Percentiles rank a stretch among this genome's conserved stretches.
These are phyloP conservation scores for Sebastiscus tertius DNA, from an alignment of 2,797 vertebrate species.

Conservation along the genomic window DNA sequence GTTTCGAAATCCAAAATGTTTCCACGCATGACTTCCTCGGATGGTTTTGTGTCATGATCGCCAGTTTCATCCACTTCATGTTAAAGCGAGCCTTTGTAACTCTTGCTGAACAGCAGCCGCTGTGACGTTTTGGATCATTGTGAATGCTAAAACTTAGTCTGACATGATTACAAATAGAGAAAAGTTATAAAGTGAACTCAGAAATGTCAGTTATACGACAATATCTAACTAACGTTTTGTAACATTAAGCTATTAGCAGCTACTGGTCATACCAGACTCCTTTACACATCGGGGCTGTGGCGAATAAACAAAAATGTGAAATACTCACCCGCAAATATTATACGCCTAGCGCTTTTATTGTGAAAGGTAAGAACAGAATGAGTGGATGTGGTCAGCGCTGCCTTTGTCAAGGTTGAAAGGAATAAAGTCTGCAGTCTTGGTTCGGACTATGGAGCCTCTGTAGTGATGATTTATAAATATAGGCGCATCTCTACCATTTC, in stretches of 20 bases:
- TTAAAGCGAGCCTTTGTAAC: background rate
- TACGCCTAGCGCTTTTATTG: too few relatives aligned
- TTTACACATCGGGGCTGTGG: too few relatives aligned
- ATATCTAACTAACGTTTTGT: background rate
- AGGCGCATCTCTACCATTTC: too few relatives aligned
- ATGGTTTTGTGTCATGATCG: constrained; percentile 1
- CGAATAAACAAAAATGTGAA: too few relatives aligned
- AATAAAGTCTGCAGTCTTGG: too few relatives aligned
- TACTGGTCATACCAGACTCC: background rate
- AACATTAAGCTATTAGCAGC: background rate
- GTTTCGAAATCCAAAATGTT: background rate
- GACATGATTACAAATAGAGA: background rate
- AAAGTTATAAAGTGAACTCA: background rate
- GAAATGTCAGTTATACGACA: background rate
- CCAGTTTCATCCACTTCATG: background rate
- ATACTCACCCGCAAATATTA: too few relatives aligned
- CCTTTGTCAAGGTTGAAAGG: too few relatives aligned
- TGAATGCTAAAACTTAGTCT: background rate
- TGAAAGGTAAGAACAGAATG: too few relatives aligned
- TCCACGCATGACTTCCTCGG: background rate
- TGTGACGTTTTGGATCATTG: background rate
- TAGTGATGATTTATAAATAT: too few relatives aligned
- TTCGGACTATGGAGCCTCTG: too few relatives aligned
- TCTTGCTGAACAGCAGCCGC: background rate
- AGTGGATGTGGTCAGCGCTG: too few relatives aligned